Evolutionary conservation across 1,140 invertebrate genomes (phyloP).

Genomic region (Meloidogyne chitwoodi): DNA sequence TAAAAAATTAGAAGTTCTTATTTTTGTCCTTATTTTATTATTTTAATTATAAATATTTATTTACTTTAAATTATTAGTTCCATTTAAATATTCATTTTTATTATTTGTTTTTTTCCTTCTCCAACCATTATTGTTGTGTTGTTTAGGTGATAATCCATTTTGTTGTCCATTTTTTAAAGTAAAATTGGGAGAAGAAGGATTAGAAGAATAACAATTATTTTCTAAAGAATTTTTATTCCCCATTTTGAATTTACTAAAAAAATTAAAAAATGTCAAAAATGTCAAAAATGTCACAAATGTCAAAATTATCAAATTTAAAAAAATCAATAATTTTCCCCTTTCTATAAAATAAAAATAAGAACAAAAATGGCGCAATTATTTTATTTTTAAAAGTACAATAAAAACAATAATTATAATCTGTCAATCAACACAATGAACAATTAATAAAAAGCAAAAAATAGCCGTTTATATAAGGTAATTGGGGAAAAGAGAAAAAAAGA

Average conservation of each 20-base stretch:
- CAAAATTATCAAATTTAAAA: no score
- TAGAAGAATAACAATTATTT: background rate
- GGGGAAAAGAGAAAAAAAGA: no score
- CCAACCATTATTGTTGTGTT: background rate
- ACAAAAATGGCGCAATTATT: no score
- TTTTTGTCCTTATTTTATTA: background rate
- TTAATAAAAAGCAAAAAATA: no score
- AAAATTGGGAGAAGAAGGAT: background rate
- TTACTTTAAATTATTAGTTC: background rate
- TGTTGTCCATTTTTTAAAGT: background rate
- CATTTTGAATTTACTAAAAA: background rate
- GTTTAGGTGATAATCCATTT: background rate
- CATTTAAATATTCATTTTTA: background rate
- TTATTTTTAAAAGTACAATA: no score
- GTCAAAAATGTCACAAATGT: no score
- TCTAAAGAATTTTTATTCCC: background rate
- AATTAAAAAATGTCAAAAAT: background rate
- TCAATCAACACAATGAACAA: no score
- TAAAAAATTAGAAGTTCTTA: no score
- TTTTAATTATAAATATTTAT: background rate
- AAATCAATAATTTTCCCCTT: no score
- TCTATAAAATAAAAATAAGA: no score
- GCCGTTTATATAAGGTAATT: no score
- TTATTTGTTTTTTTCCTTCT: background rate
- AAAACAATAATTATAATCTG: no score